A percentile compares a stretch with the other conserved stretches of the same genome.
Conservation (phyloP, 2,797 vertebrate species). For the Mycteria americana region DNA sequence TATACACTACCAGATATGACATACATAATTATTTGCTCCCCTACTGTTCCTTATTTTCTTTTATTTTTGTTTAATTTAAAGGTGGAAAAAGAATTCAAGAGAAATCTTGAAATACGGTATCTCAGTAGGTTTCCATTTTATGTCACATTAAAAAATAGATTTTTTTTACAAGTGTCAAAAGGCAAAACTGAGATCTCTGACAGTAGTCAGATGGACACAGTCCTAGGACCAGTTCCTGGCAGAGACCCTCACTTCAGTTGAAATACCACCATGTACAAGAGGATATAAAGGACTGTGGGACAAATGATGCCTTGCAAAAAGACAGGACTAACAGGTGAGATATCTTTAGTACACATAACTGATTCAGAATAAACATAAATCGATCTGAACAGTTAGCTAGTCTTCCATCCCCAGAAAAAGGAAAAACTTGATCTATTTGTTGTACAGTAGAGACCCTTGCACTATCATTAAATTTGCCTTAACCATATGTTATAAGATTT, state of each 20-base stretch:
- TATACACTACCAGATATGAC: background rate
- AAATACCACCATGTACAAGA: background rate
- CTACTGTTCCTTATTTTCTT: background rate
- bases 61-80: background rate
- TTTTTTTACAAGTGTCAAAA: background rate
- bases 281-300: background rate
- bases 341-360: background rate
- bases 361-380: background rate
- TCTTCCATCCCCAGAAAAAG: background rate
- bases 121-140: background rate
- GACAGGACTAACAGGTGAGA: background rate
- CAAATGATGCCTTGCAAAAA: background rate
- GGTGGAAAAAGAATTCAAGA: background rate
- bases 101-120: background rate
- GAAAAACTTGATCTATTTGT: background rate
- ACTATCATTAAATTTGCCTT: background rate
- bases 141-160: accelerated
- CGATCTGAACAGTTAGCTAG: background rate
- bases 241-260: background rate
- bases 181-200: background rate
- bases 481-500: accelerated
- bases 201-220: background rate
- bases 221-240: background rate
- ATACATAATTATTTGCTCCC: background rate
- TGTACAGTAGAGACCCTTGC: background rate